Conservation (phyloP, 2,797 vertebrate genomes). For the Balearica regulorum region DNA sequence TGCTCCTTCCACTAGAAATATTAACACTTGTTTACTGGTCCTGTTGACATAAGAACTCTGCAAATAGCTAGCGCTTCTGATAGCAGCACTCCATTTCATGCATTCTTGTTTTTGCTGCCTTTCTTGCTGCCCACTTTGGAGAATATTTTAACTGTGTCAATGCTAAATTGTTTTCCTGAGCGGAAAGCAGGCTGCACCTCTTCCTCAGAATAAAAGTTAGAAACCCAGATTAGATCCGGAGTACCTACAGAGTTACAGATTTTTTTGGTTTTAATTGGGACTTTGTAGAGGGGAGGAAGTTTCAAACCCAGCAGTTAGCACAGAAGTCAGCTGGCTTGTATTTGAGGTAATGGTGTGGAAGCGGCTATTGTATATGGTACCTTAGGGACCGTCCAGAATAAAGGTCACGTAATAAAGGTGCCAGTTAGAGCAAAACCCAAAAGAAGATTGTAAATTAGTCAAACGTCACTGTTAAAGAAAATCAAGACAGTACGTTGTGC, state of each 20-base stretch:
- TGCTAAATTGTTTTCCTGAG: not conserved
- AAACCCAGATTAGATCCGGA: not conserved
- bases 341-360: not conserved
- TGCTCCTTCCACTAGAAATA: conserved; percentile 70
- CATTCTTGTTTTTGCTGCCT: not conserved
- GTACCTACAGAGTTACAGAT: not conserved
- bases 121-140: not conserved
- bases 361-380: not conserved
- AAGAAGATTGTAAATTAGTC: conserved; percentile 20
- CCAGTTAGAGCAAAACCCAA: not conserved
- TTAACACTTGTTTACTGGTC: conserved; percentile 76
- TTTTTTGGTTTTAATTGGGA: not conserved
- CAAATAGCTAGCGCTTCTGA: conserved; percentile 59
- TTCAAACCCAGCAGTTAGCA: not conserved
- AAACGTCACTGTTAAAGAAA: not conserved
- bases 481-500: not conserved
- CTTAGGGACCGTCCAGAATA: not conserved
- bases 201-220: not conserved
- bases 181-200: not conserved
- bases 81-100: conserved; percentile 33
- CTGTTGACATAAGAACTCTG: conserved; percentile 75
- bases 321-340: not conserved
- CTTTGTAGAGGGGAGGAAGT: not conserved
- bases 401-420: conserved; percentile 24
- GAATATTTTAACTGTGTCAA: not conserved